Evolutionary conservation across 2,113 vertebrate species (phyloP), one percentile per base, ranked within the genome.

Genomic region (Procapra przewalskii): DNA sequence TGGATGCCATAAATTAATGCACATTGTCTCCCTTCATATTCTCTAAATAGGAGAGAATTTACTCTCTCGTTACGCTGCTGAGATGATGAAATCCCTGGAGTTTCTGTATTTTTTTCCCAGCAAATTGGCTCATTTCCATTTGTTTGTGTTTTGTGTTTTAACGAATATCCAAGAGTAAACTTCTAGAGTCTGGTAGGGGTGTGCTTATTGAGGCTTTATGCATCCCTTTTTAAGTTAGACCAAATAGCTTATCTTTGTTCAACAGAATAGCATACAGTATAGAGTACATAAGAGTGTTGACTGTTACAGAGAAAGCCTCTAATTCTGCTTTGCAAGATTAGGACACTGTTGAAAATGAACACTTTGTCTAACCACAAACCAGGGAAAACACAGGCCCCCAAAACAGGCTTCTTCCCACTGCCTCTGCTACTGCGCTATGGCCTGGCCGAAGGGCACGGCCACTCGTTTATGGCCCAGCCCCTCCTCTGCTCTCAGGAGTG

Each of bases 191-290:
- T 95, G 31, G 31, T 98, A 98, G 93, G 86, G 97, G 84, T 97
- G 13, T 86, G 93, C 89, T 97, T 77, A 90, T 91, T 97, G 14
- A 29, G 91, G 94, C 96, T 97, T 86, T 96, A 43, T n/a, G 71
- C 59, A 94, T 97, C 96, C 96, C 95, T 98, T 98, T 95, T 98
- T 57, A 90, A 98, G 97, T 98, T 94, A 95, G 92, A 98, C 97
- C 97, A 95, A 96, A 3, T 48, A 93, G 98, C 97, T 99, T 99
- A 98, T 98, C 98, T 98, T 98, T 98, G 94, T 98, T 98, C 97
- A 88, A 90, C 98, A 99, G 98, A 98, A 96, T 43, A 96, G 55
- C 40, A 85, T 52, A 96, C 79, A 89, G 90, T 97, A 82, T 43
- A 96, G 62, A 89, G 87, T 97, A 87, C 88, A 94, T 84, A 98